Evolutionary conservation across 2,888 invertebrate genomes (phyloP), one percentile per base, ranked within the genome.

Genomic region (Charanyca ferruginea): DNA sequence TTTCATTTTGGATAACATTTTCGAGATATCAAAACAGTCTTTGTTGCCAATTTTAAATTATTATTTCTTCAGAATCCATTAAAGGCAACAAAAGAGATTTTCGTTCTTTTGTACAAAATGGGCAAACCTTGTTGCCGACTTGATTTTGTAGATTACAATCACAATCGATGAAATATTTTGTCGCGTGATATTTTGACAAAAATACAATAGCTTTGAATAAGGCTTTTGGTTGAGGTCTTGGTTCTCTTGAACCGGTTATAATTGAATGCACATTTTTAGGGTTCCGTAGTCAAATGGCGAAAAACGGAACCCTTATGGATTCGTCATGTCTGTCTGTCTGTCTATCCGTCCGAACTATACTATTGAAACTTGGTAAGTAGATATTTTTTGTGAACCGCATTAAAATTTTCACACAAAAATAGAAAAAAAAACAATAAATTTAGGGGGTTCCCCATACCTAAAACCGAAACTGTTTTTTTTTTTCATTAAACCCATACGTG

Each of bases 11-110:
- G 7, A 49, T 49, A 48, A 66, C 18, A 58, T 52, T 61, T 65
- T 48, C 22, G 18, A 52, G 45, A 55, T 54, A 68, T 52, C 55
- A 51, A 53, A 71, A 68, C 28, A 58, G 48, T 70, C 52, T 58
- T 71, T 71, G 62, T 62, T 54, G 64, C 55, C 58, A 62, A 47
- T 59, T 82, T 77, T 63, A 59, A 78, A 69, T 59, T 54, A 66
- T 67, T 64, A 79, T 76, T 62, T 47, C 57, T 62, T 47, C 57
- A 69, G 63, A 54, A 64, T 68, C 68, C 75, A 82, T 82, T 80
- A 63, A 47, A 57, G 42, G 41, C 47, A 25, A 77, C 78, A 80
- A 79, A 64, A 51, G 70, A 49, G n/a, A 45, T 16, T 58, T 57
- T 72, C 62, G 38, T 63, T 35, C 66, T 60, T 66, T 74, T 68